Evolutionary conservation across 2,113 vertebrate genomes (phyloP), one percentile per base, ranked within the genome.

Genomic region (Cyprichromis sp.): DNA sequence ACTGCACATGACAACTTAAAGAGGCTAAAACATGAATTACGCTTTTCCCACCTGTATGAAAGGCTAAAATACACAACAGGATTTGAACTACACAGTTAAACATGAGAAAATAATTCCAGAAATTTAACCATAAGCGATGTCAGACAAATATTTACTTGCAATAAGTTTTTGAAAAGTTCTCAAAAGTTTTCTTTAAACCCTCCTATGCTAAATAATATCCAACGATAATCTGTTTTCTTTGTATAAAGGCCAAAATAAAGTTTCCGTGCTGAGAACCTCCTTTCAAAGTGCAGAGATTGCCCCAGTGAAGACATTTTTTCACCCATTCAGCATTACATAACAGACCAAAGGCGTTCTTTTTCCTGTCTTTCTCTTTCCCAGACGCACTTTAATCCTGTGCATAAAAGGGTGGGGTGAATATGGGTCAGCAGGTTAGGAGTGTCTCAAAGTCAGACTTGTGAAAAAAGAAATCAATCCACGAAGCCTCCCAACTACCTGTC

Each of bases 401-500:
- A 94, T 94, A 95, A 92, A 95, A 87, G 90, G 93, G 92, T 86
- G 95, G 92, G 92, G 93, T 96, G 94, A 95, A 97, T 96, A 93
- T 96, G 88, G 96, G 96, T 97, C 96, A 96, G 96, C 95, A 94
- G 96, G 96, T 97, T 96, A 97, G 94, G 86, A 95, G 96, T 94
- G 92, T 96, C 95, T 96, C 90, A 92, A 93, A 94, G 92, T 92
- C 95, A 94, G 92, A 95, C 93, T 94, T 91, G 63, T 88, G 40
- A 91, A 81, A 90, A 92, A 88, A 89, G 83, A 93, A 94, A 96
- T 95, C 91, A 93, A 94, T 92, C 93, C 90, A 88, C 87, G 82
- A 90, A 90, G 83, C 86, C 79, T 93, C 89, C 47, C 63, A 89
- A 94, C 90, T 93, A 95, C 95, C 95, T 96, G 95, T 92, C 88